Base-by-base conservation (phyloP, 2,113 vertebrate genomes). In the Axis porcinus region DNA sequence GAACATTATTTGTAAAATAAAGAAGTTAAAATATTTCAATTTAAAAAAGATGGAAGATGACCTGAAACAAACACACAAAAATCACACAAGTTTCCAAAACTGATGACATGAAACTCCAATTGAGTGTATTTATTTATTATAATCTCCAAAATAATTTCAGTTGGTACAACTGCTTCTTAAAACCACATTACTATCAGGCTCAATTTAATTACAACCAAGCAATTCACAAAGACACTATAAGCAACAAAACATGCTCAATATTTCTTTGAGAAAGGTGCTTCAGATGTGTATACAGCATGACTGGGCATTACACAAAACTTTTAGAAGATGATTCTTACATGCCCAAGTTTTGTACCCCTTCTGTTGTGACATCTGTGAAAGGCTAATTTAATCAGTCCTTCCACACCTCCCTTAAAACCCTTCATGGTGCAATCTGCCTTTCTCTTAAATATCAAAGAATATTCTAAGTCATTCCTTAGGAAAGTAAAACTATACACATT, bases 141-240 rank as follows among this genome's bases (percentile, higher is more conserved):
- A 94, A 98, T 98, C 96, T 96, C 98, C 98, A 98, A 97, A 98
- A 98, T 98, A 95, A 97, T 97, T 98, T 98, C 97, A 98, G 97
- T 98, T 97, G 67, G 78, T 98, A 99, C 97, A 98, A 97, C 82
- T 96, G 91, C 96, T 98, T 95, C 47, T 98, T 97, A 98, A 97
- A 98, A 98, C 97, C 76, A 60, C 95, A 92, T 89, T 91, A 98
- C 97, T 97, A 78, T 97, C 97, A 99, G 98, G 98, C 98, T 99
- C 98, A 99, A 98, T 97, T 97, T 96, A 93, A 97, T 98, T 98
- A 99, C 98, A 98, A 97, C 98, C 97, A 99, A 98, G 98, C 98
- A 98, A 98, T 98, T 98, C 99, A 99, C 98, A 98, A 98, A 95
- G 98, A 99, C 98, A 99, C 94, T 76, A 98, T 14, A 98, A 98